These are phyloP conservation scores for Xenopus borealis DNA, from an alignment of 2,113 vertebrate species.

Conservation along the genomic window DNA sequence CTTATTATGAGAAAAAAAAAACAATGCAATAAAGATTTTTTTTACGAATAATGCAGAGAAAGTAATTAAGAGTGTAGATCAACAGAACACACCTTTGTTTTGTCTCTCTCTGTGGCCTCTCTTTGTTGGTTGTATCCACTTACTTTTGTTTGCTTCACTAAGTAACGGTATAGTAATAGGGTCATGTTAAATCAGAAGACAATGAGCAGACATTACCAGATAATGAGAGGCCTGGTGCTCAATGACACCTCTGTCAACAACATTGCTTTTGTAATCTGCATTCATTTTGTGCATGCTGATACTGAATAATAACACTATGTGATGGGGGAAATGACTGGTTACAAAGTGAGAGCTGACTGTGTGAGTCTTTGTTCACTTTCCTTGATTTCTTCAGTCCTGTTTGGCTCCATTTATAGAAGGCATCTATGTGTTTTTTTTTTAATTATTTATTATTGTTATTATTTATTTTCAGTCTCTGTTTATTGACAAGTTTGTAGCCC, in stretches of 20 bases:
- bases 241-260: slow-evolving; percentile 2
- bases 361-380: slow-evolving; percentile 6
- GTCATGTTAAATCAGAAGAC: slow-evolving; percentile 30
- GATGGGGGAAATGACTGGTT: not conserved
- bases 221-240: slow-evolving; percentile 19
- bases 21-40: slow-evolving; percentile 1
- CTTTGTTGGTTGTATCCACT: slow-evolving; percentile 24
- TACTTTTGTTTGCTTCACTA: slow-evolving; percentile 11
- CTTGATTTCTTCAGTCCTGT: not conserved
- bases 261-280: not conserved
- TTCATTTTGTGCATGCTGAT: not conserved
- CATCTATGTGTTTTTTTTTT: not conserved
- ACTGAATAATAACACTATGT: not conserved
- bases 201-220: slow-evolving; percentile 8
- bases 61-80: slow-evolving; percentile 11
- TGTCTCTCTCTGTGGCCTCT: slow-evolving; percentile 23
- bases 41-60: not conserved
- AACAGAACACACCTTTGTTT: slow-evolving; percentile 20
- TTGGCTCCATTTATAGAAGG: not conserved
- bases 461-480: too few relatives aligned
- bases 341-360: not conserved
- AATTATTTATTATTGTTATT: not conserved
- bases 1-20: not conserved
- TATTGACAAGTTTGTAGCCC: too few relatives aligned
- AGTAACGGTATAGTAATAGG: slow-evolving; percentile 5